Conservation (phyloP, 2,113 vertebrate species). For the Physeter macrocephalus region DNA sequence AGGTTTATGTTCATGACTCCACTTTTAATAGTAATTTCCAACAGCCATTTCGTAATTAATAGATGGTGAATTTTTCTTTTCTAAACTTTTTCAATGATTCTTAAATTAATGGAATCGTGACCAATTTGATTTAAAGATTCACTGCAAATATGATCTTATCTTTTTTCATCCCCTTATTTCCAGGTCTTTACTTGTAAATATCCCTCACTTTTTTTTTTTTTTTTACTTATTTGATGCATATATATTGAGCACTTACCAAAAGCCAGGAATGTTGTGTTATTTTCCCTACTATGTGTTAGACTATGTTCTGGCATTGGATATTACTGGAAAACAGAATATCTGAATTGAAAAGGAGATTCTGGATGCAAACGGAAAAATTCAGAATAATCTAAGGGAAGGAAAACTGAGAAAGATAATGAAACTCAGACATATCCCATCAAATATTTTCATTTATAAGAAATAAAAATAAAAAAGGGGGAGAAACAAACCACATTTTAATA, state of each 20-base stretch:
- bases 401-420: background rate
- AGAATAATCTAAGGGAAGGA: background rate
- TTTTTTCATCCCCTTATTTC: background rate
- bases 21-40: background rate
- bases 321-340: background rate
- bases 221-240: background rate
- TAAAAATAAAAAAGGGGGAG: background rate
- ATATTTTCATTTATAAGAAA: background rate
- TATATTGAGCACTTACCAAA: background rate
- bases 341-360: background rate
- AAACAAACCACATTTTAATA: background rate
- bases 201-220: too few species aligned
- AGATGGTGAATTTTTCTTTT: background rate
- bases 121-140: background rate
- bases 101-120: background rate
- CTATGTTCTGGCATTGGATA: background rate
- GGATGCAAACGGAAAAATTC: background rate
- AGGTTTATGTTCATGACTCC: background rate
- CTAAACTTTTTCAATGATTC: background rate
- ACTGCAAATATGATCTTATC: background rate
- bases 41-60: background rate
- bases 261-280: background rate
- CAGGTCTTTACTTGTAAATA: background rate
- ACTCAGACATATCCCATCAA: background rate
- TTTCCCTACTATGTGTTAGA: background rate